These are phyloP conservation scores for Stegastes partitus DNA, from an alignment of 2,113 vertebrate species.

Conservation along the genomic window DNA sequence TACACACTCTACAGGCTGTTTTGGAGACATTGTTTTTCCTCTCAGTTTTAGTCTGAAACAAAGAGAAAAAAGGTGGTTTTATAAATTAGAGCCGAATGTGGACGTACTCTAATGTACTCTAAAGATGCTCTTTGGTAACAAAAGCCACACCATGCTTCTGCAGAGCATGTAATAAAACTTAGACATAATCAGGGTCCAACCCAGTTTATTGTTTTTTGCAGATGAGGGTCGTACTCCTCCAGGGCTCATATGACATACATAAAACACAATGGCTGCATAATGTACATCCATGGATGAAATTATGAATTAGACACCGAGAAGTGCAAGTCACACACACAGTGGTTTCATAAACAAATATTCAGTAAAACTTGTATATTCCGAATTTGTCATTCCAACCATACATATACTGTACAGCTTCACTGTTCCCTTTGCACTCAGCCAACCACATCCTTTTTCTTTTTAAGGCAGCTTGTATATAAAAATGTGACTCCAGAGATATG, in stretches of 20 bases:
- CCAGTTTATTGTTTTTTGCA: not conserved
- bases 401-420: too few species aligned
- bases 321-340: too few species aligned
- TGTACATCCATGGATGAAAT: not conserved
- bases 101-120: not conserved
- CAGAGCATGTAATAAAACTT: not conserved
- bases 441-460: too few species aligned
- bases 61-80: not conserved
- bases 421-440: too few species aligned
- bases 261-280: not conserved
- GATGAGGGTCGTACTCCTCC: not conserved
- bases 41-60: not conserved
- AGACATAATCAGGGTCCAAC: not conserved
- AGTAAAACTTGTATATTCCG: too few species aligned
- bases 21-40: not conserved
- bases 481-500: too few species aligned
- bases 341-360: too few species aligned
- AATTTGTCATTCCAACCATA: too few species aligned
- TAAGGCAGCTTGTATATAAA: too few species aligned
- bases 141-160: not conserved
- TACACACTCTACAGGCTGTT: slow-evolving; percentile 5
- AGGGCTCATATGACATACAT: not conserved
- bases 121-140: not conserved
- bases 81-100: not conserved
- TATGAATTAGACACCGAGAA: not conserved